Percentiles rank a stretch among this genome's conserved stretches.
These are phyloP conservation scores for Trisateles emortualis DNA, from an alignment of 2,888 invertebrate species.

Conservation along the genomic window DNA sequence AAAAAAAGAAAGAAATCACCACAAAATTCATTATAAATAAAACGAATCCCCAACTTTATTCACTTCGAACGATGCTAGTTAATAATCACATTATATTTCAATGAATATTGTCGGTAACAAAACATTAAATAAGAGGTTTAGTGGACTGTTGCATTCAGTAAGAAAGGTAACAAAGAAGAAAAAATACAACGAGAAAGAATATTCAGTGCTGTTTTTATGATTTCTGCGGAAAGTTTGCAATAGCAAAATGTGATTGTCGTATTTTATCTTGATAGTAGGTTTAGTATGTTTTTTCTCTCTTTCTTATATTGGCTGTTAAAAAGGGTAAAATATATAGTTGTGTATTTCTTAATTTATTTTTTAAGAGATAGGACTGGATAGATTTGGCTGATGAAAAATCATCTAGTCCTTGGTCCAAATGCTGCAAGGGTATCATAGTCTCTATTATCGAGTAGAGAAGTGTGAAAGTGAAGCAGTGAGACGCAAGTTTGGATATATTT, in stretches of 20 bases:
- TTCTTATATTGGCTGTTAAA: too few relatives aligned
- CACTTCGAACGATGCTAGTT: constrained; percentile 8
- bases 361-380: too few relatives aligned
- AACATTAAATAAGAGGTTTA: constrained; percentile 37
- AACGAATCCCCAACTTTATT: not conserved
- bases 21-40: not conserved
- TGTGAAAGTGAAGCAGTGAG: too few relatives aligned
- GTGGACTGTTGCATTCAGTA: constrained; percentile 23
- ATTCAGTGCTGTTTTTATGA: constrained; percentile 1
- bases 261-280: not conserved
- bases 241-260: not conserved
- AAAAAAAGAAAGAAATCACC: too few relatives aligned
- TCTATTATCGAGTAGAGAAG: too few relatives aligned
- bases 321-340: too few relatives aligned
- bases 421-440: too few relatives aligned
- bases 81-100: constrained; percentile 15
- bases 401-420: too few relatives aligned
- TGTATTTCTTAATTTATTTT: too few relatives aligned
- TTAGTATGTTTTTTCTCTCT: too few relatives aligned
- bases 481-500: too few relatives aligned
- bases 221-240: constrained; percentile 13
- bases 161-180: constrained; percentile 9
- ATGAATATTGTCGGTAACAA: constrained; percentile 12
- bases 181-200: constrained; percentile 18
- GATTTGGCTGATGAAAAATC: too few relatives aligned